Conservation (phyloP, 2,797 vertebrate genomes). For the Gymnopithys bicolor region DNA sequence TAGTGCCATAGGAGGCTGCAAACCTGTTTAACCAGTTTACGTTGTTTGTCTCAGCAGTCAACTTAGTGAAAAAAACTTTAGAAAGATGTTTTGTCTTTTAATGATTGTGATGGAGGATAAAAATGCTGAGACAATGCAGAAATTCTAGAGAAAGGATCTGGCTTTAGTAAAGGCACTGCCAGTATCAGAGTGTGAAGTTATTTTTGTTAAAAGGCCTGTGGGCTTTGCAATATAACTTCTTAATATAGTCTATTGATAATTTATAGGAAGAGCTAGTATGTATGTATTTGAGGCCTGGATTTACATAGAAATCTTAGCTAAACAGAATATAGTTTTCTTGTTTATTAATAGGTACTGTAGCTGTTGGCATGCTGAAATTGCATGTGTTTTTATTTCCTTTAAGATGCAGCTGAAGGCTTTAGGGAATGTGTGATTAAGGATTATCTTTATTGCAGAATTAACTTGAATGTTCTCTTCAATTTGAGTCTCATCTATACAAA, state of each 20-base stretch:
- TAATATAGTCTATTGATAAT: not conserved
- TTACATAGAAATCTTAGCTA: not conserved
- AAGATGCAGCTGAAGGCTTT: not conserved
- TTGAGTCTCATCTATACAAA: not conserved
- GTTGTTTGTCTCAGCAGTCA: not conserved
- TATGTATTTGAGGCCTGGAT: not conserved
- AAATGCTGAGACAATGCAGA: not conserved
- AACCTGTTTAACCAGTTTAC: conserved; percentile 39
- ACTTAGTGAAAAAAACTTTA: not conserved
- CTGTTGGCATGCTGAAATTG: not conserved
- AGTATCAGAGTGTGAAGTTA: not conserved
- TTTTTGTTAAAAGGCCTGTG: not conserved
- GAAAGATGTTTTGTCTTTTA: not conserved
- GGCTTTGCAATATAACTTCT: not conserved
- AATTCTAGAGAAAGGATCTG: not conserved
- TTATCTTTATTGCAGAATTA: not conserved
- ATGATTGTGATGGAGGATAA: not conserved
- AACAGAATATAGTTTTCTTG: not conserved
- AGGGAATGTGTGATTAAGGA: not conserved
- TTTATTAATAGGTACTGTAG: not conserved
- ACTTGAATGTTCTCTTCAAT: not conserved
- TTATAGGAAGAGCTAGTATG: not conserved
- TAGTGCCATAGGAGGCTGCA: not conserved
- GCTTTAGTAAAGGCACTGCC: not conserved
- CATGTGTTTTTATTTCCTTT: not conserved